phyloP scores from a whole-genome alignment of 2,888 invertebrate species.

The Drosophila pseudotalamancana region DNA sequence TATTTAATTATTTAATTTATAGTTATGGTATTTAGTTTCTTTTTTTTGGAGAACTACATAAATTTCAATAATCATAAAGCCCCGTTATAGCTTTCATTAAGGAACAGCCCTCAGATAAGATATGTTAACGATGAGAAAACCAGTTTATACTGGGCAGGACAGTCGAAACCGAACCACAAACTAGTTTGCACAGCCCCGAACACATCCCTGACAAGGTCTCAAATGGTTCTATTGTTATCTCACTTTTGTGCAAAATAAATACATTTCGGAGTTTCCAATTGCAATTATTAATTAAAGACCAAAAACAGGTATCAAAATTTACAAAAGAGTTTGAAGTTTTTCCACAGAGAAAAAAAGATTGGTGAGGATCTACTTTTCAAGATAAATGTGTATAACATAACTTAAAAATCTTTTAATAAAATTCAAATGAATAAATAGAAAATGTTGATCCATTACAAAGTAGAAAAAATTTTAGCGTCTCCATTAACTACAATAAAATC shows the following conservation, averaged over 20 bases:
- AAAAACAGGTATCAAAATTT: neutral
- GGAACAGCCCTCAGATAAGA: slow-evolving; percentile 5
- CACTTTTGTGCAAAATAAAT: neutral
- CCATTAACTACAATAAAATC: too few relatives aligned
- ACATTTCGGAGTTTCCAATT: neutral
- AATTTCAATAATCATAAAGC: neutral
- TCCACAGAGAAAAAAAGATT: neutral
- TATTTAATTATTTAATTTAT: too few relatives aligned
- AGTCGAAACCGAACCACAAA: neutral
- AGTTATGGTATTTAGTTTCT: too few relatives aligned
- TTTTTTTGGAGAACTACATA: too few relatives aligned
- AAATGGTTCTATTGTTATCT: slow-evolving; percentile 5
- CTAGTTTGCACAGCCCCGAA: slow-evolving; percentile 3
- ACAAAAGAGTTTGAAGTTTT: neutral
- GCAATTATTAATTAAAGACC: neutral
- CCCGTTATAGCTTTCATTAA: neutral
- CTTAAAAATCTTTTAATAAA: too few relatives aligned
- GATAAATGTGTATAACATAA: too few relatives aligned
- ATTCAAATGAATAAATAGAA: too few relatives aligned
- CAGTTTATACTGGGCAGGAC: slow-evolving; percentile 3
- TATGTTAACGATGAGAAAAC: neutral
- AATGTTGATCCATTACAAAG: too few relatives aligned
- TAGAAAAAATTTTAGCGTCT: too few relatives aligned
- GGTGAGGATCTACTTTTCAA: too few relatives aligned
- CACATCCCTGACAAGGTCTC: neutral